Evolutionary conservation across 2,888 invertebrate genomes (phyloP), one percentile per base, ranked within the genome.

Genomic region (Rhamphomyia laevipes): DNA sequence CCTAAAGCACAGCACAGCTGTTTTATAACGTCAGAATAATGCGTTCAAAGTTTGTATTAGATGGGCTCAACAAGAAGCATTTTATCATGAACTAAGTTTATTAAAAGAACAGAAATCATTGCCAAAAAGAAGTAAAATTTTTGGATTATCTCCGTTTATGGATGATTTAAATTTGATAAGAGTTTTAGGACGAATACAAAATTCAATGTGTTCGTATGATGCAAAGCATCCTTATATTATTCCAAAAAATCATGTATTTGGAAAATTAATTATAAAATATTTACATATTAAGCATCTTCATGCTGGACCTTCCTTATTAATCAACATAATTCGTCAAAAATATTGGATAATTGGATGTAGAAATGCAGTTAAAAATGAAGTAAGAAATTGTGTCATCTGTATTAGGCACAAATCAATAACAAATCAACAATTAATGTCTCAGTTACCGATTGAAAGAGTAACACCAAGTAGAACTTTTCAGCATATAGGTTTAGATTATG

Each of bases 401-500:
- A 13, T 5, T 13, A 30, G 21, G 31, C 16, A 30, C 10, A 15
- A 18, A 9, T 31, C 31, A 13, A 13, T 4, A 5, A 37, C 41
- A 17, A 23, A 23, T 13, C 40, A 18, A 21, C 45, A 44, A 33
- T 2, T 44, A 16, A 45, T 37, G 37, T 6, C 38, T 10, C 10
- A 15, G 10, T 38, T 38, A 17, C 38, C 38, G 6, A 11, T 3
- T 15, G 10, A 38, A 38, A 16, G 17, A 17, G 38, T 38, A 7
- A 41, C 23, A 2, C 23, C 41, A 37, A 37, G n/a, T 37, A 9
- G 37, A 37, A 51, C 51, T n/a, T 53, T 55, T 40, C 11, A 37
- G 5, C 30, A 31, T 15, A 46, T 45, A 12, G 52, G 52, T 3
- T 35, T 52, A 5, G 54, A 55, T 43, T 54, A 51, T 33, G 51